Base-by-base conservation (phyloP, 2,113 vertebrate genomes). In the Henicopernis longicauda region DNA sequence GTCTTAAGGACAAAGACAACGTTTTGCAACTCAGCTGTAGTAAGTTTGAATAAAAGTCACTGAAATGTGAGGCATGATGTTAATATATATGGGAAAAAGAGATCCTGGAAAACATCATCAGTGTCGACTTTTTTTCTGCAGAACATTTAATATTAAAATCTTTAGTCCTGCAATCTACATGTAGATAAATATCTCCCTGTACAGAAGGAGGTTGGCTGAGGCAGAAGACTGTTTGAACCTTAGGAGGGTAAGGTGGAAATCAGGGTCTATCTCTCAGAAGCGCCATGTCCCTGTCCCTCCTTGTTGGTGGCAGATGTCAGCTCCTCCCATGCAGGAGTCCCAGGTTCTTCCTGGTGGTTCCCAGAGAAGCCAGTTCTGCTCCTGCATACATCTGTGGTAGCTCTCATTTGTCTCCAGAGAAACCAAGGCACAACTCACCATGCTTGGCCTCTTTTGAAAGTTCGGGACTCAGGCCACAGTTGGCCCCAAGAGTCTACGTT, bases 1-100 rank as follows among this genome's bases (percentile, higher is more conserved):
- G 96, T 98, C 93, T 95, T 98, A 97, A 98, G 97, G 98, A 98
- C 98, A 98, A 98, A 98, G 98, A 97, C 97, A 98, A 97, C 93
- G 96, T 97, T 98, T 97, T 97, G 97, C 94, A 97, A 96, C 96
- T 98, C 95, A 97, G 87, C 82, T 95, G 42, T 89, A 94, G 90
- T 79, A 96, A 97, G 93, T 97, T 97, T 97, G 95, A 98, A 95
- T 97, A 96, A 97, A 98, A 98, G 92, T 97, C 97, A 97, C 81
- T 63, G 95, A 96, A 97, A 98, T 96, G 74, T 96, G 94, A 97
- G 92, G 87, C 89, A 72, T 13, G 16, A 74, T 83, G 42, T 90
- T 95, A 90, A 92, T 62, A 85, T 17, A 81, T 8, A 93, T 73
- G 63, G 67, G 65, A 89, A 96, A 96, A 81, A 78, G 85, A 95